A percentile compares a stretch with the other conserved stretches of the same genome.
Evolutionary conservation across 2,113 vertebrate species (phyloP).

Genomic region (Aix galericulata): DNA sequence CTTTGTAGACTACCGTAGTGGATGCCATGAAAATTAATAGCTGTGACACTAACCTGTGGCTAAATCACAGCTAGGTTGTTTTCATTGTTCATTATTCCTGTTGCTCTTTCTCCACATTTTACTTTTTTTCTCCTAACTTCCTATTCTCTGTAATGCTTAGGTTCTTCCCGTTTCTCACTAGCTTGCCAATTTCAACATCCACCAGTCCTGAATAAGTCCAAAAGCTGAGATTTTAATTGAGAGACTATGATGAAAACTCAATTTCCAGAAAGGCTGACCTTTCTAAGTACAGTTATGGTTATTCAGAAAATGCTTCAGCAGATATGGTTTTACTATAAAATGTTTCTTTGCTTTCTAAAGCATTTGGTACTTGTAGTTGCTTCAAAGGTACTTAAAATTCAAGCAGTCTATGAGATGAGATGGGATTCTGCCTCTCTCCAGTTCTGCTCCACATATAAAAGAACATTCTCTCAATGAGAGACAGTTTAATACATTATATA

Average conservation of each 20-base stretch:
- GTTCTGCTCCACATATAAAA: background rate
- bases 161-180: background rate
- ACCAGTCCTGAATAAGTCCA: background rate
- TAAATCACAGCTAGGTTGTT: background rate
- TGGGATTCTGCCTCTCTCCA: background rate
- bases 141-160: background rate
- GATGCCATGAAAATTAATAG: background rate
- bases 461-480: background rate
- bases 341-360: background rate
- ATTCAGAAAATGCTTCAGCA: background rate
- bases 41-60: background rate
- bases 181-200: background rate
- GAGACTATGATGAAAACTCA: background rate
- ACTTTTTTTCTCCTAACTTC: background rate
- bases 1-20: background rate
- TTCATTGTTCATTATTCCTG: background rate
- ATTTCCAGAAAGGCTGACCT: conserved; percentile 1
- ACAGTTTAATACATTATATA: conserved; percentile 25
- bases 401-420: background rate
- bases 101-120: background rate
- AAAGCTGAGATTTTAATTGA: background rate
- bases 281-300: background rate
- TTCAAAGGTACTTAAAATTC: conserved; percentile 43
- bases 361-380: background rate
- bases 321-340: background rate